Percentiles rank a stretch among this genome's conserved stretches.
phyloP scores from a whole-genome alignment of 2,888 invertebrate genomes.

The Tipula lateralis region DNA sequence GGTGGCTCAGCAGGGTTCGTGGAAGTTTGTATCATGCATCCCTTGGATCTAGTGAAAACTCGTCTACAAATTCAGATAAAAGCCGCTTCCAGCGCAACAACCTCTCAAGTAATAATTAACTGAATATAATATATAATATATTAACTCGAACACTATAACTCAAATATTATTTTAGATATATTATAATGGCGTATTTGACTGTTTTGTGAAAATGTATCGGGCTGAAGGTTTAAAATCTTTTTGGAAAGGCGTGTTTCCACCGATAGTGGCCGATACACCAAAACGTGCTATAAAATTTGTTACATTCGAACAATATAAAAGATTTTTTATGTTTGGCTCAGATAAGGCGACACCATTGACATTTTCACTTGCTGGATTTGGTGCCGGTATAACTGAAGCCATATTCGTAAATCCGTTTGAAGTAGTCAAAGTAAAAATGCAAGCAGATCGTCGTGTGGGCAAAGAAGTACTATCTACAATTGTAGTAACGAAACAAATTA shows the following conservation, averaged over 20 bases:
- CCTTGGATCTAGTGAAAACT: constrained; percentile 89
- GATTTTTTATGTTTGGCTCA: constrained; percentile 74
- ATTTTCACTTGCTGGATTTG: constrained; percentile 80
- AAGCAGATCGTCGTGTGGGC: constrained; percentile 64
- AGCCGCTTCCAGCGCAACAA: constrained; percentile 41
- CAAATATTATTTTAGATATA: constrained; percentile 44
- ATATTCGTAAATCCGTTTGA: constrained; percentile 91
- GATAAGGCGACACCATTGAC: constrained; percentile 74
- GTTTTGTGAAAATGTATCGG: constrained; percentile 82
- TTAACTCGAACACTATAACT: background rate
- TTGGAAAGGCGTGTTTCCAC: constrained; percentile 92
- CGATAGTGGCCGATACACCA: constrained; percentile 90
- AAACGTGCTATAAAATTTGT: constrained; percentile 93
- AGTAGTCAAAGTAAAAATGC: constrained; percentile 88
- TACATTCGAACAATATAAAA: constrained; percentile 90
- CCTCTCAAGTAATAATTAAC: constrained; percentile 24
- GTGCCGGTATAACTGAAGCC: constrained; percentile 87
- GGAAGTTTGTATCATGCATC: constrained; percentile 95
- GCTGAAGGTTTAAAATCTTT: constrained; percentile 78
- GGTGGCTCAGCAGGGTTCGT: constrained; percentile 91
- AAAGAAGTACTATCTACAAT: constrained; percentile 69
- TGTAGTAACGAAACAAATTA: constrained; percentile 72
- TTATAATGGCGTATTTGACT: constrained; percentile 78
- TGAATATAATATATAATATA: too few relatives aligned
- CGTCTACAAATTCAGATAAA: constrained; percentile 71